Percentiles rank a stretch among this genome's conserved stretches.
These are phyloP conservation scores for Pantala flavescens DNA, from an alignment of 1,140 invertebrate species.

Conservation along the genomic window DNA sequence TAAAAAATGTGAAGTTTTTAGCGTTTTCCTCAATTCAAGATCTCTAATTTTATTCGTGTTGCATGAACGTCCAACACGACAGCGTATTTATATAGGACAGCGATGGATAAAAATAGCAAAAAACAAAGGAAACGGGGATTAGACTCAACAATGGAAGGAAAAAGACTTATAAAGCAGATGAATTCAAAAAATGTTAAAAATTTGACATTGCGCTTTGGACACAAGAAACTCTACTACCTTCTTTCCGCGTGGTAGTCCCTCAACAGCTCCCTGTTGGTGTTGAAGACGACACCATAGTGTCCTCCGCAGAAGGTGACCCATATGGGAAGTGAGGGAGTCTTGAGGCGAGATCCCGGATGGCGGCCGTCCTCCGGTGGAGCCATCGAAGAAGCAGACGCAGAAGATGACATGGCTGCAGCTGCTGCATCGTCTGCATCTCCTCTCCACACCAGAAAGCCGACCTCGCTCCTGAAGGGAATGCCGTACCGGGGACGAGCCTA, in stretches of 20 bases:
- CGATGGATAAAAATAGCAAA: too few species aligned
- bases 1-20: too few species aligned
- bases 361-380: slow-evolving; percentile 28
- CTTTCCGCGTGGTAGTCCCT: slow-evolving; percentile 74
- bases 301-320: slow-evolving; percentile 64
- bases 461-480: slow-evolving; percentile 53
- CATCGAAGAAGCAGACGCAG: neutral
- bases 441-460: slow-evolving; percentile 58
- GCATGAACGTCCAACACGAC: too few species aligned
- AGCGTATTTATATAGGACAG: too few species aligned
- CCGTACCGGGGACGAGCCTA: slow-evolving; percentile 66
- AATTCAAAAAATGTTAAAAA: too few species aligned
- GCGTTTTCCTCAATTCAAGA: too few species aligned
- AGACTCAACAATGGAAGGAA: too few species aligned
- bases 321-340: slow-evolving; percentile 70
- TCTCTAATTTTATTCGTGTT: too few species aligned
- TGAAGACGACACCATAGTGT: slow-evolving; percentile 66
- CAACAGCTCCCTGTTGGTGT: slow-evolving; percentile 64
- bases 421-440: slow-evolving; percentile 35
- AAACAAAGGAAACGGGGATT: too few species aligned
- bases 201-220: too few species aligned
- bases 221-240: too few species aligned
- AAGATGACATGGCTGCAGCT: neutral
- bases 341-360: slow-evolving; percentile 64
- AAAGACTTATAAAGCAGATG: too few species aligned